These are phyloP conservation scores for Lycorma delicatula DNA, from an alignment of 1,140 invertebrate genomes.

Conservation along the genomic window DNA sequence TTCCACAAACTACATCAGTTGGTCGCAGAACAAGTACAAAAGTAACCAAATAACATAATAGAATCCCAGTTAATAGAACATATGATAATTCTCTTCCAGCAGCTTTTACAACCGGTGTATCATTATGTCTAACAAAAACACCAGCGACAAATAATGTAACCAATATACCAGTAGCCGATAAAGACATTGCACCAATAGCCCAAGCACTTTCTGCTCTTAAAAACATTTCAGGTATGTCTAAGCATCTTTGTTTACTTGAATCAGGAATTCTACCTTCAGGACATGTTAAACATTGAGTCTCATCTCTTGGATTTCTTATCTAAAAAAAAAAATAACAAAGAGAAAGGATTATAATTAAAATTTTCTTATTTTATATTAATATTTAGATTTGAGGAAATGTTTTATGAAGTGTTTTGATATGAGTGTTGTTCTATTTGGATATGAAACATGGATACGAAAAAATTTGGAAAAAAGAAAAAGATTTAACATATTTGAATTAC, in stretches of 20 bases:
- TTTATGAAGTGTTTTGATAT: no score
- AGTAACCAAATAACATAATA: conserved; percentile 82
- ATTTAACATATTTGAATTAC: no score
- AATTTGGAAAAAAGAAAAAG: no score
- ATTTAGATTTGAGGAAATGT: no score
- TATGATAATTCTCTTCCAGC: conserved; percentile 83
- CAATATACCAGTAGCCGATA: conserved; percentile 53
- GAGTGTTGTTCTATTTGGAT: no score
- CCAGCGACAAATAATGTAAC: conserved; percentile 55
- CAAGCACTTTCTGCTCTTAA: conserved; percentile 70
- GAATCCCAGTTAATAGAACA: conserved; percentile 76
- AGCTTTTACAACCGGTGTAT: conserved; percentile 83
- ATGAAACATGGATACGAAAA: no score
- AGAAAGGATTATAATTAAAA: no score
- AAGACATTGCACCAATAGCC: conserved; percentile 57
- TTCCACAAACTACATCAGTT: conserved; percentile 63
- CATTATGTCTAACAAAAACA: conserved; percentile 66
- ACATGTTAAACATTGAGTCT: conserved; percentile 76
- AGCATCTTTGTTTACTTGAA: conserved; percentile 59
- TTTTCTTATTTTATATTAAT: no score
- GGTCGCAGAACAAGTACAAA: conserved; percentile 72
- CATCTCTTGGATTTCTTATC: conserved; percentile 68
- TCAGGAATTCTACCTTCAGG: conserved; percentile 71
- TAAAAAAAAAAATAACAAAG: conserved; percentile 37
- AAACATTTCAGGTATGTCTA: conserved; percentile 74